Evolutionary conservation across 2,888 invertebrate species (phyloP), one percentile per base, ranked within the genome.

Genomic region (Eulithis prunata): DNA sequence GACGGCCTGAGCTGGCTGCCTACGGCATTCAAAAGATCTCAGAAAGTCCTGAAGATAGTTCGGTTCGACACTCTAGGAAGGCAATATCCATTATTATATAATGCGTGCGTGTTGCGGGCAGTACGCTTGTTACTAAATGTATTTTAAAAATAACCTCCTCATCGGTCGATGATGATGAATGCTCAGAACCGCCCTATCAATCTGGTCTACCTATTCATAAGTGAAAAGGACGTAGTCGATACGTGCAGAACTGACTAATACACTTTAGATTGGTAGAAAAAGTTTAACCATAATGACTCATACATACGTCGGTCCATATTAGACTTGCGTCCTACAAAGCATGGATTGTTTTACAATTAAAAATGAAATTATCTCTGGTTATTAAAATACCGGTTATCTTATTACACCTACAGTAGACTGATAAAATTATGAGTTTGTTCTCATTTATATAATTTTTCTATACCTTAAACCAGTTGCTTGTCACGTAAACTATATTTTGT

Each of bases 231-330:
- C 11, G 10, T 41, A 21, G 49, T 49, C 11, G 6, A 49, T 21
- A 21, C 21, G 11, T 21, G 49, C 49, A 3, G 1, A 21, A 11
- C 49, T 49, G 49, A 49, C 49, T 49, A 49, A 49, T 84, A 79
- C 76, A 74, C 75, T 81, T 82, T 83, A 86, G 86, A 87, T 87
- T 88, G 82, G 82, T 83, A 74, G 79, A 76, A 80, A 78, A 71
- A 74, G 73, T 56, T 45, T n/a, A 74, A 70, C 78, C 21, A 21
- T 21, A 21, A 21, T 87, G 89, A 89, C 75, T 88, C 89, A 89
- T 75, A 64, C 72, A 47, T 14, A 47, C 13, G 49, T 49, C 21
- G 4, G 21, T 49, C 21, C 21, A 21, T 21, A 47, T 14, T 47
- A 13, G 13, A 49, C 13, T 13, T 49, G 49, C 11, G 13, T 83